Base-by-base conservation (phyloP, 2,888 invertebrate genomes). In the Adelognathus sp. region DNA sequence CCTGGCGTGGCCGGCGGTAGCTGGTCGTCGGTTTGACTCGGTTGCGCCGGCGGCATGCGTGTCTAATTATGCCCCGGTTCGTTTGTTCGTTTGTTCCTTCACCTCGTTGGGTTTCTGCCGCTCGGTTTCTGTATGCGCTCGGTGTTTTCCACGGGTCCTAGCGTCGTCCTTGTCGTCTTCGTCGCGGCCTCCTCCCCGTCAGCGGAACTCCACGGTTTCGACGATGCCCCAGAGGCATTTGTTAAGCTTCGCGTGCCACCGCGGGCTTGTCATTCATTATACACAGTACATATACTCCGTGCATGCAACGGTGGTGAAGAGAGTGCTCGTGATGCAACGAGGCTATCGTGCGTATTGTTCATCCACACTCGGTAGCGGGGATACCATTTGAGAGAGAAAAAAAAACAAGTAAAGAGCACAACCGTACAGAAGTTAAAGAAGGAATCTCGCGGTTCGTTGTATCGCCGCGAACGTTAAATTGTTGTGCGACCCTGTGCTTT, bases 401-500 rank as follows among this genome's bases (percentile, higher is more conserved):
- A 4, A 36, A 1, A 52, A 63, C 16, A 6, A 21, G n/a, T 14
- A 56, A 31, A 31, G 56, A 24, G 21, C 5, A 3, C 2, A 6
- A 9, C 9, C 14, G 36, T 36, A 36, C 9, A 31, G 21, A 64
- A 58, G 39, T 27, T 18, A 1, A 39, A 69, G n/a, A 70, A 63
- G 50, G 69, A 80, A 84, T 76, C 82, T 82, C 77, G 58, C 61
- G 80, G 81, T 84, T 74, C 82, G 80, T 82, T 52, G 58, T 84
- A 87, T 88, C 87, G 83, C 83, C 79, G 79, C 79, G 77, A 84
- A 86, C 84, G 87, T 88, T 88, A 86, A 89, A 89, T 89, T 88
- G 85, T 87, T 85, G 85, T 76, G 81, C 84, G 83, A 84, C 82
- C 83, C 60, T 81, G 80, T 84, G 86, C 86, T 88, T 87, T 86